Evolutionary conservation across 2,888 invertebrate genomes (phyloP).

Genomic region (Stenoptilia bipunctidactyla): DNA sequence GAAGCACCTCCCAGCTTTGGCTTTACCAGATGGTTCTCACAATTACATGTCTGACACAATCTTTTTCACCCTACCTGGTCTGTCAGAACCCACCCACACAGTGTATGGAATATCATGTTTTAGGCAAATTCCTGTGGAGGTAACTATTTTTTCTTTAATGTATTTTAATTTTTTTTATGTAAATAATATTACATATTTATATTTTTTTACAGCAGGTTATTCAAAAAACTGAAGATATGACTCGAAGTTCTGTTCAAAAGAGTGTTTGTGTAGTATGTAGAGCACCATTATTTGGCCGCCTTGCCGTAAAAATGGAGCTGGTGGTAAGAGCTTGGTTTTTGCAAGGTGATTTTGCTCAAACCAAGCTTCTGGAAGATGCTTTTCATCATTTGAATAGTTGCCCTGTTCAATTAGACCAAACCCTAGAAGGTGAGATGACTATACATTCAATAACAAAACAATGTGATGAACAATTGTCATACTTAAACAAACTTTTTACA

Average conservation of each 20-base stretch:
- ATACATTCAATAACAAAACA: background rate
- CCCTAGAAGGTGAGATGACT: constrained; percentile 46
- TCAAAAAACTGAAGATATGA: constrained; percentile 94
- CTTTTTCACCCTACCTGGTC: constrained; percentile 94
- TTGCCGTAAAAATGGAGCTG: constrained; percentile 94
- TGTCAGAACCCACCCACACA: constrained; percentile 84
- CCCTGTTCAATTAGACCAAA: constrained; percentile 68
- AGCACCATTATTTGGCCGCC: constrained; percentile 92
- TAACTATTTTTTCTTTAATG: too few relatives aligned
- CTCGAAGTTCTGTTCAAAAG: constrained; percentile 97
- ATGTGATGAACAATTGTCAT: background rate
- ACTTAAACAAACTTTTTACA: constrained; percentile 38
- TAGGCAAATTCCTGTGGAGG: constrained; percentile 95
- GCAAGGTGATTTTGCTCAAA: constrained; percentile 92
- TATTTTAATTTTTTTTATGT: background rate
- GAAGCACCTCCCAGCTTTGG: constrained; percentile 96
- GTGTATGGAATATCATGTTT: constrained; percentile 98
- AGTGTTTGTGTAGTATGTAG: constrained; percentile 95
- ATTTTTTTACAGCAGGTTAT: constrained; percentile 80
- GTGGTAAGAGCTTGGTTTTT: constrained; percentile 98
- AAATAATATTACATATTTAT: background rate
- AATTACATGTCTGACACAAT: constrained; percentile 96
- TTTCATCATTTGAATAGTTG: constrained; percentile 93
- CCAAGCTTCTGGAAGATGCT: constrained; percentile 89
- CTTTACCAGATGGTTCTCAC: constrained; percentile 97